Conservation (phyloP, 64 coral and sea anemone species). For the Anthopleura sola region DNA sequence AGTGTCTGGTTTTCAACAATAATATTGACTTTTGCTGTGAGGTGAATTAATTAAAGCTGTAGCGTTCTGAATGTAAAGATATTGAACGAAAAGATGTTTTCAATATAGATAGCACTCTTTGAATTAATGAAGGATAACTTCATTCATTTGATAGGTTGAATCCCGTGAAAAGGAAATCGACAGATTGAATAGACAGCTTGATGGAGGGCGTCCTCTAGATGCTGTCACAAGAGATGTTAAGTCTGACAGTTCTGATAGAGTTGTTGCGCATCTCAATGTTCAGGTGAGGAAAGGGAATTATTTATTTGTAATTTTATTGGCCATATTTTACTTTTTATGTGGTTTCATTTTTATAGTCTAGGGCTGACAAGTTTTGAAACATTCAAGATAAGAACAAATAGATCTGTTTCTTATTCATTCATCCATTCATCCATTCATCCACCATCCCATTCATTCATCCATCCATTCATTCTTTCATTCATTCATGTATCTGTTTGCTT, state of each 20-base stretch:
- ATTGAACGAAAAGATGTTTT: neutral
- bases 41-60: too few species aligned
- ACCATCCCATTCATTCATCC: too few species aligned
- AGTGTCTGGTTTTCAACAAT: too few species aligned
- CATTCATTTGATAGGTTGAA: constrained; percentile 60
- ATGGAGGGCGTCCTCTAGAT: constrained; percentile 86
- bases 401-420: neutral
- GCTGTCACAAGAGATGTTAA: constrained; percentile 83
- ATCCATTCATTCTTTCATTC: too few species aligned
- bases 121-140: neutral
- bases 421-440: too few species aligned
- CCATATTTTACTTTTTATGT: neutral
- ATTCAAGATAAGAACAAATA: too few species aligned
- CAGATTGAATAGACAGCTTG: constrained; percentile 68
- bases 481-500: too few species aligned
- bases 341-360: too few species aligned
- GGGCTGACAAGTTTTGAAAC: too few species aligned
- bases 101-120: neutral
- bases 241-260: constrained; percentile 90
- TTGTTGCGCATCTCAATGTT: constrained; percentile 97
- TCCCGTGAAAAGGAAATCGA: constrained; percentile 97
- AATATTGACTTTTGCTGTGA: too few species aligned
- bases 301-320: neutral
- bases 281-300: constrained; percentile 42
- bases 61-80: too few species aligned